These are phyloP conservation scores for Thelaira solivaga DNA, from an alignment of 2,888 invertebrate species.

Conservation along the genomic window DNA sequence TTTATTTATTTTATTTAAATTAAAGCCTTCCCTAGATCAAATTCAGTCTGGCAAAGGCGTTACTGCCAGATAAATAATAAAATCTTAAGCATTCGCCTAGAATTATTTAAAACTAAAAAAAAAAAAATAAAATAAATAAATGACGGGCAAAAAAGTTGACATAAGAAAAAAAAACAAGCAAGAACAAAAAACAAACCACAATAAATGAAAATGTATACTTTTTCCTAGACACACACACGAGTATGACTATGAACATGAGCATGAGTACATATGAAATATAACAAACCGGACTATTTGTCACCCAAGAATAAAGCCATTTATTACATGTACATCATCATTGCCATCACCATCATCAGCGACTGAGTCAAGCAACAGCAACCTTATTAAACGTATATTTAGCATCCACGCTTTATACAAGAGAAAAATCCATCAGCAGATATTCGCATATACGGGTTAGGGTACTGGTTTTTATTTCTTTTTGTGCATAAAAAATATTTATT, in stretches of 20 bases:
- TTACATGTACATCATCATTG: constrained; percentile 47
- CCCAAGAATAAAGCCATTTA: constrained; percentile 60
- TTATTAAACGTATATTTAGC: constrained; percentile 55
- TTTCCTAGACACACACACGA: constrained; percentile 3
- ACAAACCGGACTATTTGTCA: constrained; percentile 62
- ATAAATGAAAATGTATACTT: constrained; percentile 28
- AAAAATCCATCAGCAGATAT: constrained; percentile 12
- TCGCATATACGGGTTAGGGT: too few species aligned
- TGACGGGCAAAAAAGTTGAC: constrained; percentile 48
- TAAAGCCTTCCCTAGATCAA: constrained; percentile 29
- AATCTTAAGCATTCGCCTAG: constrained; percentile 29
- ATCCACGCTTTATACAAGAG: constrained; percentile 19
- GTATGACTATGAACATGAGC: constrained; percentile 3
- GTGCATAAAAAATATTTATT: too few species aligned
- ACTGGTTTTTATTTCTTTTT: too few species aligned
- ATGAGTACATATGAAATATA: constrained; percentile 34
- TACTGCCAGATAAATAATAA: constrained; percentile 18
- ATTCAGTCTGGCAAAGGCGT: constrained; percentile 25
- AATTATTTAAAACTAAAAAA: constrained; percentile 36
- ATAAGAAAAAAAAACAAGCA: not conserved
- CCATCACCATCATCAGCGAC: not conserved
- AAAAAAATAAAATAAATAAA: constrained; percentile 52
- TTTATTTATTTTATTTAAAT: constrained; percentile 7
- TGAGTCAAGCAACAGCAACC: not conserved
- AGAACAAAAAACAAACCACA: not conserved